phyloP scores from a whole-genome alignment of 92 coral and sea anemone genomes.

The Scolanthus callimorphus region DNA sequence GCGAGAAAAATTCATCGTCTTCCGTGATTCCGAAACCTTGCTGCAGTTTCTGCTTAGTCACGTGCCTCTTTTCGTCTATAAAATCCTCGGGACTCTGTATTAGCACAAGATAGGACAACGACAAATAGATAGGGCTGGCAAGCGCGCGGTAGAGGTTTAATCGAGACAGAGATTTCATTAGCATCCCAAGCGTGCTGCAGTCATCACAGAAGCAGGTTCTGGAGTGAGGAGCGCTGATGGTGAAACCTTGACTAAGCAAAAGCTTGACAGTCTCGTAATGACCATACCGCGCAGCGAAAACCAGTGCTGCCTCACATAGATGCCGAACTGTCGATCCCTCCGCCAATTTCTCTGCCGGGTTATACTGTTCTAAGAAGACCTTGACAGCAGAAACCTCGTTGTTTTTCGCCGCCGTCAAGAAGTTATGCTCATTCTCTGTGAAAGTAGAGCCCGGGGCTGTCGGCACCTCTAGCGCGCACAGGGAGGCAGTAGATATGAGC shows the following conservation, averaged over 20 bases:
- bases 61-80: too few species aligned
- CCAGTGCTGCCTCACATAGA: slow-evolving; percentile 24
- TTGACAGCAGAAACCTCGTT: slow-evolving; percentile 9
- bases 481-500: too few species aligned
- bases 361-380: slow-evolving; percentile 8
- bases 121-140: slow-evolving; percentile 76
- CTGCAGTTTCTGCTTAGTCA: too few species aligned
- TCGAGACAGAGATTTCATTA: slow-evolving; percentile 65
- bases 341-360: background rate
- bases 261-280: slow-evolving; percentile 60
- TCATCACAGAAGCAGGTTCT: slow-evolving; percentile 47
- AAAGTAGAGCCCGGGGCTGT: too few species aligned
- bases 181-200: slow-evolving; percentile 50
- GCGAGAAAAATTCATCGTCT: too few species aligned
- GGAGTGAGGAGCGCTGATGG: slow-evolving; percentile 64
- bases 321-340: background rate
- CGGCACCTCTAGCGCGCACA: too few species aligned
- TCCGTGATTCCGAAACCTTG: too few species aligned
- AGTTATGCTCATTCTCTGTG: slow-evolving; percentile 4
- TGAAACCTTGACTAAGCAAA: slow-evolving; percentile 49
- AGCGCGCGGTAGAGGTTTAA: slow-evolving; percentile 67
- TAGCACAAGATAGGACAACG: slow-evolving; percentile 59
- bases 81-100: too few species aligned
- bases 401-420: slow-evolving; percentile 13
- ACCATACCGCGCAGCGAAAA: slow-evolving; percentile 67